Evolutionary conservation across 2,888 invertebrate genomes (phyloP), one percentile per base, ranked within the genome.

Genomic region (Galerucella nymphaeae): DNA sequence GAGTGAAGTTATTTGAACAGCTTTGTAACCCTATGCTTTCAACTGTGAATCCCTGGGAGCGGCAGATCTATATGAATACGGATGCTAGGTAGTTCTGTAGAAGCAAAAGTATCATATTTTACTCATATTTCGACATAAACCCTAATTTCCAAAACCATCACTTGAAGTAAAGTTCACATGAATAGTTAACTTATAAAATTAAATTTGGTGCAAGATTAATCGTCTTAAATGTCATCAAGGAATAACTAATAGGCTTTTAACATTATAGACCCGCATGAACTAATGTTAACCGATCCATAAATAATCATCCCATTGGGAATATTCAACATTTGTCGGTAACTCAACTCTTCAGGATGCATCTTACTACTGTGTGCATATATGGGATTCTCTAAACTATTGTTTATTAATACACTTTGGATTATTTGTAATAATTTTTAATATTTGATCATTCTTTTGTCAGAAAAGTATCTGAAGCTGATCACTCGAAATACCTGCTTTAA

Each of bases 171-270:
- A 13, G n/a, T 10, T 42, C 13, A 8, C 11, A 11, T 5, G 1
- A 5, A 42, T 42, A 13, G 1, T 42, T 13, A 13, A n/a, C 13
- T n/a, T n/a, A n/a, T n/a, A n/a, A 48, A 48, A 48, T 48, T 48
- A n/a, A 8, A 14, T n/a, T 4, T n/a, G 48, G n/a, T n/a, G 14
- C 50, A 16, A 16, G 14, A 14, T 16, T 5, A 6, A 8, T 50
- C 50, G n/a, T 14, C 5, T 50, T 16, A 61, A 41, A 41, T 41
- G 23, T 61, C 61, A 16, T 61, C 61, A 6, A n/a, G 61, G 41
- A 8, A 61, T 18, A 61, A 61, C 61, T 61, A 61, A 59, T 59
- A 30, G 59, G 30, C 59, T 14, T 59, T 59, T 59, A 38, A 61
- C 61, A 61, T n/a, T 61, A 14, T 61, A 41, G 41, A 41, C 61